These are phyloP conservation scores for Sciurus carolinensis DNA, from an alignment of 2,797 vertebrate genomes.

Conservation along the genomic window DNA sequence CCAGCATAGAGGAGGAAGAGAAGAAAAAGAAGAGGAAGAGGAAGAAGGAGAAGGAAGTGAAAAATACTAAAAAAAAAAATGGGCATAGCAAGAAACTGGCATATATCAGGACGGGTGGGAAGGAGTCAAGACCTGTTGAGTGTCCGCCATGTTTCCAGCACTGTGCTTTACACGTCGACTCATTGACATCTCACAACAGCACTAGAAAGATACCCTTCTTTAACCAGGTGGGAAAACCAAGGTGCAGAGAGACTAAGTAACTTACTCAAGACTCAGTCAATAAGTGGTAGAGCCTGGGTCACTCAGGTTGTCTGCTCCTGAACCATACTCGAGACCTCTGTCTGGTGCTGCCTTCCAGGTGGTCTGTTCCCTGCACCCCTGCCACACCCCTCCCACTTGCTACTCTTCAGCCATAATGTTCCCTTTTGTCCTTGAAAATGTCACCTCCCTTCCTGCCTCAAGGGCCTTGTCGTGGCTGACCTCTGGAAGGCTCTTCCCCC, in stretches of 20 bases:
- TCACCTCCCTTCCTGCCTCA: background rate
- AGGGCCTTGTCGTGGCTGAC: background rate
- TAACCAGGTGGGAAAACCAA: background rate
- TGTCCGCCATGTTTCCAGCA: background rate
- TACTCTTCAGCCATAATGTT: background rate
- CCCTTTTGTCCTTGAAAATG: background rate
- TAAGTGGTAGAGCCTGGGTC: background rate
- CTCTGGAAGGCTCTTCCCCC: background rate
- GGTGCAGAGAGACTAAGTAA: background rate
- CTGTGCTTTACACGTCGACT: background rate
- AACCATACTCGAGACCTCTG: background rate
- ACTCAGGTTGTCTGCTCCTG: background rate
- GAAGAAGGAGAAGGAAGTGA: background rate
- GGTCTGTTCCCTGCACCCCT: background rate
- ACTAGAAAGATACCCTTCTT: background rate
- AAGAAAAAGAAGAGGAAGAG: too few relatives aligned
- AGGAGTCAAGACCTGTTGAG: accelerated
- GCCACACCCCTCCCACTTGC: background rate
- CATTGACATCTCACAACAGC: background rate
- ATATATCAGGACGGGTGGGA: background rate
- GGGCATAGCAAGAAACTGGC: background rate
- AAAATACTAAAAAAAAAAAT: too few relatives aligned
- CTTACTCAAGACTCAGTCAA: background rate
- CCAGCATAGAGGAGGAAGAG: too few relatives aligned
- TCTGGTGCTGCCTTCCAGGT: accelerated